Percentiles rank a stretch among this genome's conserved stretches.
phyloP scores from a whole-genome alignment of 1,140 invertebrate genomes.

The Drosophila malerkotliana region DNA sequence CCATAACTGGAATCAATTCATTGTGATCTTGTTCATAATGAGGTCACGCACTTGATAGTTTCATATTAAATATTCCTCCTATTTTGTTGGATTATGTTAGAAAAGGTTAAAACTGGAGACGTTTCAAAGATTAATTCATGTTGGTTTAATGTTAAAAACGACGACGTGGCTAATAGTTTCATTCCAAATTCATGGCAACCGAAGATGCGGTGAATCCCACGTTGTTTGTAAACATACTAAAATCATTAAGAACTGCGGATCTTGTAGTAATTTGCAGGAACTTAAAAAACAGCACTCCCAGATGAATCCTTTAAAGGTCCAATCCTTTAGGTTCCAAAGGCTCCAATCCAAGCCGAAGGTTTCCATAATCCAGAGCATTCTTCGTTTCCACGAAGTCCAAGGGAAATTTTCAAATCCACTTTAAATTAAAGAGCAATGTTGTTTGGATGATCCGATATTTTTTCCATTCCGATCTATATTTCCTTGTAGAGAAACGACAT shows the following conservation, averaged over 20 bases:
- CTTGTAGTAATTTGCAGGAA: too few relatives aligned
- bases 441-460: neutral
- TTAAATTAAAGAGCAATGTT: too few relatives aligned
- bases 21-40: conserved; percentile 4
- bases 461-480: neutral
- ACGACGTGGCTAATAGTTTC: neutral
- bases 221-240: neutral
- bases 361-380: neutral
- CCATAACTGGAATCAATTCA: conserved; percentile 2
- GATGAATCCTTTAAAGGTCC: neutral
- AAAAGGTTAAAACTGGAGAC: neutral
- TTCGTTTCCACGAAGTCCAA: too few relatives aligned
- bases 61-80: neutral
- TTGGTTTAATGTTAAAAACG: neutral
- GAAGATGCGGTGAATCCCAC: neutral
- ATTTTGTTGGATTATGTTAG: conserved; percentile 1
- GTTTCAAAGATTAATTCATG: conserved; percentile 2
- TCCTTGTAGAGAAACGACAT: conserved; percentile 1
- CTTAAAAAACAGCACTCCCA: neutral
- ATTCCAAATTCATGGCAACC: neutral
- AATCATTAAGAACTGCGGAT: neutral
- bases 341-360: too few relatives aligned
- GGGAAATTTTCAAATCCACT: too few relatives aligned
- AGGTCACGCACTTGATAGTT: conserved; percentile 9
- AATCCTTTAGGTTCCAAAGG: too few relatives aligned